Base-by-base conservation (phyloP, 2,888 invertebrate species). In the Andricus quercusramuli region DNA sequence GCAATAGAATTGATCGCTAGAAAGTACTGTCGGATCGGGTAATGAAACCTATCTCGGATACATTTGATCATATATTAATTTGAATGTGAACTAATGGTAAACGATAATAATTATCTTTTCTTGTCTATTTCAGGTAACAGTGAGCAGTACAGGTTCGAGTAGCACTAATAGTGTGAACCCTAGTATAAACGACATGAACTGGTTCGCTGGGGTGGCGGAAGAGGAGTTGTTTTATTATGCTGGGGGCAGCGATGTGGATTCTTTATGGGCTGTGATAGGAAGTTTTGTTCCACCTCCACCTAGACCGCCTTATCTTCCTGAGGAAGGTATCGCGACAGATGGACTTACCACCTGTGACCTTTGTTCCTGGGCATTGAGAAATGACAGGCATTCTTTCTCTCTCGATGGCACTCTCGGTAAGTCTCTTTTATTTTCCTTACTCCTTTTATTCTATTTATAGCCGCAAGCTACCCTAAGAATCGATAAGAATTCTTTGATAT, bases 281-380 rank as follows among this genome's bases (percentile, higher is more conserved):
- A 93, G 94, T 88, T 95, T 95, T 91, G 94, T 96, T 86, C 95
- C 95, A 84, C 96, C 96, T 82, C 96, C 96, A 80, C 96, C 96
- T 51, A 93, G 95, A 86, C 95, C 95, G 79, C 94, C 95, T 76
- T 95, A 95, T 91, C 93, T 95, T 84, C 92, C 93, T 41, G 95
- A 96, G 89, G 95, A 95, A 85, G 94, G 93, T 85, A 94, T 94
- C 86, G 94, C 94, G 85, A 94, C 95, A 82, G 96, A 96, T 92
- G 96, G 96, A 82, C 94, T 96, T 86, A 96, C 96, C 89, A 96
- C 96, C 90, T 96, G 96, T 93, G 96, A 96, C 93, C 94, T 96
- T 86, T 96, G 96, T 92, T 94, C 95, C 87, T 96, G 96, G 96
- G 96, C 96, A 88, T 95, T 95, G 94, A 89, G 91, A 82, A 94